Conservation (phyloP, 2,797 vertebrate genomes). For the Lutra lutra region DNA sequence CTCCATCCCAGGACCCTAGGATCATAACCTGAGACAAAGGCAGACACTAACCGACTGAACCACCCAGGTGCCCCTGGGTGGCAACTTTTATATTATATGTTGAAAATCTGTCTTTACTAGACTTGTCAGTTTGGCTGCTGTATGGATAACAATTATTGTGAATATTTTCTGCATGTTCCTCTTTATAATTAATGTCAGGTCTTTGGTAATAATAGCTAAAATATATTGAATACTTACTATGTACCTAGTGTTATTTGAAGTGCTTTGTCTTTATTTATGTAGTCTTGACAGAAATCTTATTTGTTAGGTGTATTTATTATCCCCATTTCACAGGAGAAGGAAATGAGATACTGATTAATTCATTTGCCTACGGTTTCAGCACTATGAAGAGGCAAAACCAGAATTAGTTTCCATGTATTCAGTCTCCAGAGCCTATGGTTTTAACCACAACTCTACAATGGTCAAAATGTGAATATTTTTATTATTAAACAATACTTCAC, state of each 20-base stretch:
- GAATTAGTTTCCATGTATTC: neutral
- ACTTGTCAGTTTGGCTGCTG: neutral
- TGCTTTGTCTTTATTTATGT: constrained; percentile 17
- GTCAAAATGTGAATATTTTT: constrained; percentile 36
- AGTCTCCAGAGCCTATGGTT: neutral
- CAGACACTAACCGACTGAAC: neutral
- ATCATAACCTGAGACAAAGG: neutral
- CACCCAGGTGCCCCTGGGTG: neutral
- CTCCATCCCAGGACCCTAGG: neutral
- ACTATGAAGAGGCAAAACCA: neutral
- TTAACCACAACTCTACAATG: neutral
- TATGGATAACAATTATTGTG: neutral
- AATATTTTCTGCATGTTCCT: neutral
- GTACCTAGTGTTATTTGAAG: neutral
- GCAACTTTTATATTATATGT: constrained; percentile 18
- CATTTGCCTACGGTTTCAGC: neutral
- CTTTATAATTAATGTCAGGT: neutral
- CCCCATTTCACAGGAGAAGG: neutral
- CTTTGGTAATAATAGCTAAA: neutral
- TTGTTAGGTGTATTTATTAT: neutral
- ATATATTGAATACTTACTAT: neutral
- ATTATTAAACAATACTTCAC: constrained; percentile 14
- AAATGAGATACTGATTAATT: neutral
- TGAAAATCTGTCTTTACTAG: neutral
- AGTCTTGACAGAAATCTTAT: neutral